Percentiles rank a stretch among this genome's conserved stretches.
These are phyloP conservation scores for Brachypodius melanocephalos DNA, from an alignment of 2,113 vertebrate genomes.

Conservation along the genomic window DNA sequence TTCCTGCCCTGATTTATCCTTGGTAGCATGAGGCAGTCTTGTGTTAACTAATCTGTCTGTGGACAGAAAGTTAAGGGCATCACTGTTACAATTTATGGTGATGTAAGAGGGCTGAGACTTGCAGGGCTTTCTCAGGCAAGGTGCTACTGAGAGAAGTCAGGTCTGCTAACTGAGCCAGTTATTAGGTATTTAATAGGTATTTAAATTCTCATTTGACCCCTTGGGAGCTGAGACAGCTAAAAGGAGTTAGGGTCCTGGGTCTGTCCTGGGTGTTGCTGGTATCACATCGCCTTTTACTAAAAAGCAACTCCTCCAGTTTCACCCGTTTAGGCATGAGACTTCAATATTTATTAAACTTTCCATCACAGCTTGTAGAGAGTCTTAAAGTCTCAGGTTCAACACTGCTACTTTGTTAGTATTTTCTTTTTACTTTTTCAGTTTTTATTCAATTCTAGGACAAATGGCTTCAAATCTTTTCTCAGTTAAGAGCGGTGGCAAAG, in stretches of 20 bases:
- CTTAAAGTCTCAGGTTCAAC: neutral
- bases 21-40: neutral
- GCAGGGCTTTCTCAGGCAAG: neutral
- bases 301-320: neutral
- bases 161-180: neutral
- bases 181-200: neutral
- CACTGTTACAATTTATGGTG: neutral
- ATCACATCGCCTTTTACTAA: neutral
- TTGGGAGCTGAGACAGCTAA: neutral
- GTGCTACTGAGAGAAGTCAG: neutral
- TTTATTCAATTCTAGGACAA: neutral
- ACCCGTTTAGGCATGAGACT: neutral
- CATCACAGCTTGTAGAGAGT: neutral
- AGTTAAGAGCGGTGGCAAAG: neutral
- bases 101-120: neutral
- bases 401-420: neutral
- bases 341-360: constrained; percentile 1
- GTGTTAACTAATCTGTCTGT: neutral
- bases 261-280: neutral
- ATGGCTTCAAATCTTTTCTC: neutral
- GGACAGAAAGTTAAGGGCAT: neutral
- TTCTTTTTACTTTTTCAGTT: neutral
- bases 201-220: neutral
- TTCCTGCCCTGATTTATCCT: constrained; percentile 6
- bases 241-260: neutral